Percentiles rank a stretch among this genome's conserved stretches.
Evolutionary conservation across 2,113 vertebrate species (phyloP).

Genomic region (Poecile atricapillus): DNA sequence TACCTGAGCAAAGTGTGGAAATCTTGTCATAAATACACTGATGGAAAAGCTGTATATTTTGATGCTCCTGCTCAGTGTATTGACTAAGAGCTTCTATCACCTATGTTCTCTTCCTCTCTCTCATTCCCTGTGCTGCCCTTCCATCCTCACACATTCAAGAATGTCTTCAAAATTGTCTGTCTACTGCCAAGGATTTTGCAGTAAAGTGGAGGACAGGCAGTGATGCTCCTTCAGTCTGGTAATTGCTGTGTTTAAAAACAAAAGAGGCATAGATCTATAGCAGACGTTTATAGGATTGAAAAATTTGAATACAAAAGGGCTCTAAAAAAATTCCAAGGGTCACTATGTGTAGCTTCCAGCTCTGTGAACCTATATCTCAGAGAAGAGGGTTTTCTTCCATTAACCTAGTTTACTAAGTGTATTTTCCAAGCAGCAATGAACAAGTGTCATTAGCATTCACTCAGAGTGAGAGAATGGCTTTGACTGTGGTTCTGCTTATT

Average conservation of each 20-base stretch:
- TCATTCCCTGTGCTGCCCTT: not conserved
- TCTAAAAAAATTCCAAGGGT: not conserved
- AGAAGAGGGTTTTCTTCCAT: not conserved
- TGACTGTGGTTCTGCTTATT: conserved; percentile 34
- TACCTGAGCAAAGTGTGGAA: not conserved
- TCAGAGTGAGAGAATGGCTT: conserved; percentile 12
- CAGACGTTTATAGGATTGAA: not conserved
- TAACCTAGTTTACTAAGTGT: conserved; percentile 26
- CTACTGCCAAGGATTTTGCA: not conserved
- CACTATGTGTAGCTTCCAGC: not conserved
- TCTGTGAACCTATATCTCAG: not conserved
- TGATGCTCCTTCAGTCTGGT: not conserved
- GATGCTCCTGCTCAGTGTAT: not conserved
- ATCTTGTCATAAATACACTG: not conserved
- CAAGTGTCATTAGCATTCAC: conserved; percentile 45
- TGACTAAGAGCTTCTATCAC: not conserved
- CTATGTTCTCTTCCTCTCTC: not conserved
- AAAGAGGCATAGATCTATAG: not conserved
- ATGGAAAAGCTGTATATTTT: not conserved
- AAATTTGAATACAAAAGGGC: not conserved
- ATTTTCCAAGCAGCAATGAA: not conserved
- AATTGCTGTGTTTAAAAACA: not conserved
- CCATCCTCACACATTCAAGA: not conserved
- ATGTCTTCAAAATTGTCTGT: not conserved
- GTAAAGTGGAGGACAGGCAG: not conserved